Base-by-base conservation (phyloP, 2,888 invertebrate species). In the Agonopterix subpropinquella region DNA sequence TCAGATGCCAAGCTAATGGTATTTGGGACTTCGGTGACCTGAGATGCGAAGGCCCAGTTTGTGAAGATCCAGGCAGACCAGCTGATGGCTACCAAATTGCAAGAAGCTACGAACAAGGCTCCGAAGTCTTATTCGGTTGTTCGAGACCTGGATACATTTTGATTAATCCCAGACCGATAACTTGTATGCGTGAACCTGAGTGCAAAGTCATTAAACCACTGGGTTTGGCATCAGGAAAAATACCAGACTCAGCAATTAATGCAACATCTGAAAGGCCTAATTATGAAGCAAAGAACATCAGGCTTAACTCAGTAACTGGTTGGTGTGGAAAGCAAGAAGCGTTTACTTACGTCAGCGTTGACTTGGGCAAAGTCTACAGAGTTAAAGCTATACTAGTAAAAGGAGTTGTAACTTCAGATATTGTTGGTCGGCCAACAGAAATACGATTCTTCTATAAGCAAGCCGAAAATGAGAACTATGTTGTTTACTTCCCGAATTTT, bases 271-370 rank as follows among this genome's bases (percentile, higher is more conserved):
- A 97, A 81, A 90, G 96, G 67, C 96, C 96, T 18, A 97, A 97
- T 69, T 97, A 97, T 72, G 96, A 97, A 89, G 96, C 96, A 0
- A 93, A 90, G 73, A 96, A 97, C 70, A 93, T 97, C 9, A 91
- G 97, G 36, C 84, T 98, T 37, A 97, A 96, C 73, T 97, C 97
- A 0, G 97, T 96, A 2, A 97, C 97, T 44, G 97, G 97, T 11
- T 98, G 97, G 97, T 97, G 97, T 80, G 96, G 96, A n/a, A 97
- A 97, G 67, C 95, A 96, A 84, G 98, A 98, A 85, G 95, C 97
- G 0, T 98, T 98, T 69, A 98, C 98, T 0, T 98, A 98, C 66
- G 96, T 98, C 7, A 97, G 96, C 67, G 97, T 98, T 0, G 98
- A 98, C 79, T 90, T 98, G 55, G 98, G 98, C 41, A 94, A 95